A percentile compares a stretch with the other conserved stretches of the same genome.
These are phyloP conservation scores for Polydrusus cervinus DNA, from an alignment of 2,888 invertebrate species.

Conservation along the genomic window DNA sequence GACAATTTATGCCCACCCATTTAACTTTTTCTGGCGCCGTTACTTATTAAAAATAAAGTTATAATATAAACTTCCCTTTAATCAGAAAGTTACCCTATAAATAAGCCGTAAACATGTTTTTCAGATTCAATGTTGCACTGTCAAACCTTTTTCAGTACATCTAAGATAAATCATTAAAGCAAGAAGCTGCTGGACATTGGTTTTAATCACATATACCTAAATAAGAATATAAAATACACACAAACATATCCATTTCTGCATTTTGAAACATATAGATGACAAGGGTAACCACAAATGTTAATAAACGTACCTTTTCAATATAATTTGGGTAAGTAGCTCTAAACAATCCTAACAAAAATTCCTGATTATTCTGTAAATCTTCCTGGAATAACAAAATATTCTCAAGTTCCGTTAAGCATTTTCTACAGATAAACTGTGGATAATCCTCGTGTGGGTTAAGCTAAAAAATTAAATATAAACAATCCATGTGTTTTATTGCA, in stretches of 20 bases:
- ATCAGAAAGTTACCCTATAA: no score
- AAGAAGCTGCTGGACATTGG: background rate
- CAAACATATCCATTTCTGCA: no score
- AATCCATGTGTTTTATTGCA: slow-evolving; percentile 3
- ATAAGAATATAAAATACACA: background rate
- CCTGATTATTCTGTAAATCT: slow-evolving; percentile 36
- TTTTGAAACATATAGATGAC: background rate
- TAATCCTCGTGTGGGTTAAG: slow-evolving; percentile 20
- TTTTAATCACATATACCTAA: no score
- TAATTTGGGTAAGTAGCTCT: slow-evolving; percentile 18
- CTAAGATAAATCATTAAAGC: background rate
- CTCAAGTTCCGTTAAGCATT: slow-evolving; percentile 36
- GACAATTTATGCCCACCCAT: no score
- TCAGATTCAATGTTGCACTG: no score
- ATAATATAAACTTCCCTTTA: no score
- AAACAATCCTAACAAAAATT: slow-evolving; percentile 33
- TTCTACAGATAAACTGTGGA: slow-evolving; percentile 36
- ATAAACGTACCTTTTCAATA: slow-evolving; percentile 14
- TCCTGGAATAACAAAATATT: slow-evolving; percentile 38
- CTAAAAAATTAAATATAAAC: slow-evolving; percentile 25
- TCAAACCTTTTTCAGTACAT: no score
- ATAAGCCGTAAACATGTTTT: no score
- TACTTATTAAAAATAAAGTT: no score
- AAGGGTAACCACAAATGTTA: background rate
- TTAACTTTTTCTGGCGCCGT: no score